These are phyloP conservation scores for Petrocephalus zakoni DNA, from an alignment of 2,113 vertebrate species.

Conservation along the genomic window DNA sequence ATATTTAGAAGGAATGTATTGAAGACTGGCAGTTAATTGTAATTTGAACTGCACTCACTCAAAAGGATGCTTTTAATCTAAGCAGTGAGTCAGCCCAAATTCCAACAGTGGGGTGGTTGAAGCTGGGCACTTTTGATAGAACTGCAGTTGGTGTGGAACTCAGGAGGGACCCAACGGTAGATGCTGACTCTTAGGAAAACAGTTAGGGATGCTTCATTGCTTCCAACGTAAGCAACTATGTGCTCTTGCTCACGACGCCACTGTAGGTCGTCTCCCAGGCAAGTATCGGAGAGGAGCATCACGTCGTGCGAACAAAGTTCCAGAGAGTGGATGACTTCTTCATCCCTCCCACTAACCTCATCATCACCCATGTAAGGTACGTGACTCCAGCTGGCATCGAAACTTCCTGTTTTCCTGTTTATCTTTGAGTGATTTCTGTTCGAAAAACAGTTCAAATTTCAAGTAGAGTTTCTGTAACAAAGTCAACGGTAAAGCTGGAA, in stretches of 20 bases:
- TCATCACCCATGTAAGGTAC: conserved; percentile 96
- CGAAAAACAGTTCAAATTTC: neutral
- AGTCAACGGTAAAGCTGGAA: neutral
- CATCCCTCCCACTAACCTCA: conserved; percentile 91
- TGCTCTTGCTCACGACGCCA: neutral
- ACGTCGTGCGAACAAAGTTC: conserved; percentile 69
- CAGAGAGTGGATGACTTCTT: conserved; percentile 83
- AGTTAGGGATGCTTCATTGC: neutral
- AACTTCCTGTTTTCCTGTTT: no score
- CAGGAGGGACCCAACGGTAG: neutral
- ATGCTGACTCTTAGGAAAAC: neutral
- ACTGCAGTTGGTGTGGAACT: neutral
- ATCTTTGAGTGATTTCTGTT: neutral
- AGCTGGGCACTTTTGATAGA: neutral
- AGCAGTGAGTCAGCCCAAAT: neutral
- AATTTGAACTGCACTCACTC: neutral
- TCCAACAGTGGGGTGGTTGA: neutral
- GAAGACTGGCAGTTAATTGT: neutral
- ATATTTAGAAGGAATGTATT: neutral
- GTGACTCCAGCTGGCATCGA: conserved; percentile 11
- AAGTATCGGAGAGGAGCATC: conserved; percentile 73
- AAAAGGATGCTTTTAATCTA: neutral
- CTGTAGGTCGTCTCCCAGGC: conserved; percentile 84
- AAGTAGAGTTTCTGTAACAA: neutral
- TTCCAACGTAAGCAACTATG: neutral